Evolutionary conservation across 2,797 vertebrate species (phyloP), one percentile per base, ranked within the genome.

Genomic region (Labeo calbasu): DNA sequence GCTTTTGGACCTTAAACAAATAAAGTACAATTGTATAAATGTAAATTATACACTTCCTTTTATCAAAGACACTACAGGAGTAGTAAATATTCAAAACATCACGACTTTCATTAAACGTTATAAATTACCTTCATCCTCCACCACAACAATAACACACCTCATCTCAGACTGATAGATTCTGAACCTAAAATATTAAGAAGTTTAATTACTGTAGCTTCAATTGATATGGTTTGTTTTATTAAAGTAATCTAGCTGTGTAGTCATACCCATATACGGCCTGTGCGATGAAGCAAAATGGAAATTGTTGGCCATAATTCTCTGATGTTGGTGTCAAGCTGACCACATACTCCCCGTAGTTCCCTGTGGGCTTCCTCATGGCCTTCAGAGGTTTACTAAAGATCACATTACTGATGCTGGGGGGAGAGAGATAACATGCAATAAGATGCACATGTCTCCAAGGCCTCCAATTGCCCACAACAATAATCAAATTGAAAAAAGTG

Each of bases 201-300:
- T 69, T 28, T 6, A 77, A 70, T 14, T 63, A 2, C 8, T 46
- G 10, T 46, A 43, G 32, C 3, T 28, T 51, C 0, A 81, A 48
- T 73, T 75, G 28, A 59, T 17, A 19, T 71, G 68, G 63, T 17
- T 36, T 63, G 25, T 59, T 46, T 46, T 46, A 46, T 46, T 15
- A 14, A n/a, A 23, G 25, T 32, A 23, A 46, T 32, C 14, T 32
- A 46, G 1, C 7, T 59, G 36, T 50, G 11, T 2, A 51, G 6
- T 46, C 84, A 40, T 48, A 92, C 91, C 12, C 13, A 46, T 73
- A 7, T 43, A 0, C 53, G 71, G 86, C 89, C 65, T 91, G 89
- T 11, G 81, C 89, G 25, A 87, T n/a, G 23, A 92, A 93, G 75
- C 91, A 93, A 73, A 93, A 75, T 15, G 90, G 84, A 50, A 91